A percentile compares a stretch with the other conserved stretches of the same genome.
phyloP scores from a whole-genome alignment of 2,888 invertebrate species.

The Cephus runcator region DNA sequence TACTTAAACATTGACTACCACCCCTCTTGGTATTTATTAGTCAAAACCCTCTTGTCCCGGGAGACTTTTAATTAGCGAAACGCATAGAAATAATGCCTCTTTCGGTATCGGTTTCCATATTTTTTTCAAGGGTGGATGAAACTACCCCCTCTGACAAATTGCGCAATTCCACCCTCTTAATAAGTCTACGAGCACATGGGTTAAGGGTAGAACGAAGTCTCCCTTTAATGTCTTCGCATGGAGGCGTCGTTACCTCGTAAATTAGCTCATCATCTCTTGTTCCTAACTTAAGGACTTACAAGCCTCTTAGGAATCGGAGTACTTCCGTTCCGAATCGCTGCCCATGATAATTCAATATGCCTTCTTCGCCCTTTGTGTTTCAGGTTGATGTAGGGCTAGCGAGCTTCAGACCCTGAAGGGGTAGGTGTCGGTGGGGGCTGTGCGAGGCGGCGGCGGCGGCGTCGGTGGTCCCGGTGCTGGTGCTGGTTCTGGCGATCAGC shows the following conservation, averaged over 20 bases:
- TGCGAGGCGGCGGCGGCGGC: not conserved
- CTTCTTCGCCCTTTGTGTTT: not conserved
- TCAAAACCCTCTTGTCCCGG: not conserved
- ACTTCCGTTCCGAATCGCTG: not conserved
- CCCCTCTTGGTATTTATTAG: not conserved
- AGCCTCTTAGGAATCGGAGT: not conserved
- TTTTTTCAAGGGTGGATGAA: not conserved
- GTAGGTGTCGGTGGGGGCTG: conserved; percentile 1
- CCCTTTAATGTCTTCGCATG: not conserved
- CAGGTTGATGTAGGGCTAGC: not conserved
- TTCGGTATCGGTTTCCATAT: not conserved
- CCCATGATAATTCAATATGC: not conserved
- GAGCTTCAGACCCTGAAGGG: conserved; percentile 6
- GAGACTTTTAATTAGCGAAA: not conserved
- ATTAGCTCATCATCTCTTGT: not conserved
- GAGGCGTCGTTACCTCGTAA: not conserved
- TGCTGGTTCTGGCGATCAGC: not conserved
- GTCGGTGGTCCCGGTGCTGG: not conserved
- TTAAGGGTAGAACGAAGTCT: not conserved
- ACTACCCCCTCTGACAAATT: not conserved
- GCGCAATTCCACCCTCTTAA: not conserved
- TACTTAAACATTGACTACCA: not conserved
- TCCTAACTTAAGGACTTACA: not conserved
- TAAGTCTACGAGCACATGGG: not conserved
- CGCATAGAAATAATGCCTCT: not conserved